Evolutionary conservation across 2,113 vertebrate species (phyloP).

Genomic region (Hippocampus guttulatus): DNA sequence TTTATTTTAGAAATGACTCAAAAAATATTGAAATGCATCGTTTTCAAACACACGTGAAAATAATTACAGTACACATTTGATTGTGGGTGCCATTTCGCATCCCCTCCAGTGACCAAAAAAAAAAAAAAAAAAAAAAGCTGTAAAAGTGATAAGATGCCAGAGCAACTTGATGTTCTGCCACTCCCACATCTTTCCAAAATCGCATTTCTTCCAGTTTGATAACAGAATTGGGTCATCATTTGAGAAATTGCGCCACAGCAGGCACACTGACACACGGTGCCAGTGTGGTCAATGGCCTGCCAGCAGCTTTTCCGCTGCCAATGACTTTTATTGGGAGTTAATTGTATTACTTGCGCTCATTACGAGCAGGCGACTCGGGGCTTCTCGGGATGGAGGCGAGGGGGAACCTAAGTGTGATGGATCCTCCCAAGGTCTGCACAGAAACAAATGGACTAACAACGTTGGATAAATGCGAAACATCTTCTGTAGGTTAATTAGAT

Average conservation of each 20-base stretch:
- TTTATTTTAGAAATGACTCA: too few species aligned
- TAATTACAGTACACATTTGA: too few species aligned
- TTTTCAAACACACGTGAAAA: too few species aligned
- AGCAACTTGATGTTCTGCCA: conserved; percentile 45
- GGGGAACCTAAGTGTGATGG: background rate
- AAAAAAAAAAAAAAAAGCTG: background rate
- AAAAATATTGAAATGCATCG: too few species aligned
- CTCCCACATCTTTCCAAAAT: conserved; percentile 46
- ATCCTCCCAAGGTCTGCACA: background rate
- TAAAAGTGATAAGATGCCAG: background rate
- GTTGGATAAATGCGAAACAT: background rate
- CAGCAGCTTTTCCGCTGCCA: conserved; percentile 46
- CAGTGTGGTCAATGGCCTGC: conserved; percentile 42
- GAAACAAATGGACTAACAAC: background rate
- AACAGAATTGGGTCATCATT: conserved; percentile 65
- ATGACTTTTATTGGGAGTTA: conserved; percentile 56
- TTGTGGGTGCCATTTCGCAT: too few species aligned
- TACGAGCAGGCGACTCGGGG: conserved; percentile 37
- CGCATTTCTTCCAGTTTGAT: conserved; percentile 61
- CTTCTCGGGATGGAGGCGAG: background rate
- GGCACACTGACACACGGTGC: conserved; percentile 27
- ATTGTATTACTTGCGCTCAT: conserved; percentile 61
- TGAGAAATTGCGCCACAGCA: conserved; percentile 58
- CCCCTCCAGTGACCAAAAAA: background rate
- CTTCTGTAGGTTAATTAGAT: background rate